Evolutionary conservation across 2,888 invertebrate genomes (phyloP), one percentile per base, ranked within the genome.

Genomic region (Sabatieria punctata): DNA sequence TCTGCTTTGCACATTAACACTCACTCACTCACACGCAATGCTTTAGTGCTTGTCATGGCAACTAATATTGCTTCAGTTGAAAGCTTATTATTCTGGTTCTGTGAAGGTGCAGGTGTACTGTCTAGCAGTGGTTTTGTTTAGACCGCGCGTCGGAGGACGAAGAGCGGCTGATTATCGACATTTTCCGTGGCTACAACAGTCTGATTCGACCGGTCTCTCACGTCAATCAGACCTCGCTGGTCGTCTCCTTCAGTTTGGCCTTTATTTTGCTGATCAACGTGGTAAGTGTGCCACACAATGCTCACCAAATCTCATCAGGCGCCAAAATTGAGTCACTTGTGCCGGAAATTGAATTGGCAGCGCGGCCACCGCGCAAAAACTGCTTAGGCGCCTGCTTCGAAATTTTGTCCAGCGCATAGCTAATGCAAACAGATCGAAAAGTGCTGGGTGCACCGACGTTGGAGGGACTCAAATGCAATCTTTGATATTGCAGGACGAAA

Each of bases 251-350:
- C 51, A 66, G 67, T 35, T 54, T 68, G 43, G 66, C 66, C 38
- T 56, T 68, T 41, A 65, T 71, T 47, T 67, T 72, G 52, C 61
- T 72, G 26, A 71, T 72, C 50, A 70, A 68, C 53, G 68, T 71
- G 54, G 71, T 71, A 54, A 60, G 68, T 60, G 24, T 30, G 30
- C 8, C 15, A n/a, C n/a, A n/a, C n/a, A n/a, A n/a, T n/a, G n/a
- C n/a, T n/a, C n/a, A n/a, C n/a, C n/a, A n/a, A n/a, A n/a, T n/a
- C n/a, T n/a, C n/a, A n/a, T n/a, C n/a, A n/a, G n/a, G n/a, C n/a
- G n/a, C n/a, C n/a, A n/a, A n/a, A n/a, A n/a, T n/a, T n/a, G n/a
- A n/a, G n/a, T n/a, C n/a, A n/a, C n/a, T n/a, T n/a, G n/a, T n/a
- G n/a, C n/a, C n/a, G n/a, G n/a, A n/a, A n/a, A n/a, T n/a, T n/a